Percentiles rank a stretch among this genome's conserved stretches.
These are phyloP conservation scores for Carlito syrichta DNA, from an alignment of 2,113 vertebrate genomes.

Conservation along the genomic window DNA sequence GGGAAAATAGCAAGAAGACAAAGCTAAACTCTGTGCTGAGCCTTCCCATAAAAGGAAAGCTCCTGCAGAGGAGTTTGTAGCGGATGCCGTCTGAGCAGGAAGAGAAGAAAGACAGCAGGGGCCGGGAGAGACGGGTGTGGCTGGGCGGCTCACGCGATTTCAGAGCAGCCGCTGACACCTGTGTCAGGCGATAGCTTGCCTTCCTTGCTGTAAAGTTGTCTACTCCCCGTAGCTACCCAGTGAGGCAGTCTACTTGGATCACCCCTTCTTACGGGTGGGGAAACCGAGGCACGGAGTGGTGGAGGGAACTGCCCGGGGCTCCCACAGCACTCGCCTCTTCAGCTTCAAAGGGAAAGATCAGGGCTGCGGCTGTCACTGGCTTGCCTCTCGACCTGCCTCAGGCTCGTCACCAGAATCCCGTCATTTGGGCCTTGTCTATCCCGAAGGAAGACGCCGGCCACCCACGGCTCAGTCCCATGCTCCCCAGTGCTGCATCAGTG, in stretches of 20 bases:
- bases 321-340: rapidly evolving
- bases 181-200: too few relatives aligned
- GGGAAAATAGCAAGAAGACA: too few relatives aligned
- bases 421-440: not conserved
- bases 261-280: not conserved
- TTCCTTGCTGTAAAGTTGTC: not conserved
- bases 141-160: not conserved
- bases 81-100: not conserved
- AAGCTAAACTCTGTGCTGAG: not conserved
- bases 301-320: not conserved
- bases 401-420: not conserved
- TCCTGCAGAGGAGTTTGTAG: not conserved
- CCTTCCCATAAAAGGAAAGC: not conserved
- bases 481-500: not conserved
- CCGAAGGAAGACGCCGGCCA: not conserved
- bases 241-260: too few relatives aligned
- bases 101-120: not conserved
- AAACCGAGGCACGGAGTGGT: not conserved
- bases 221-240: not conserved
- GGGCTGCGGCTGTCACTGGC: rapidly evolving
- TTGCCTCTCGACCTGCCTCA: not conserved
- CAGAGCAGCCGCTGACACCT: not conserved
- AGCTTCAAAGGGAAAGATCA: not conserved
- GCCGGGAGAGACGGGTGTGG: not conserved
- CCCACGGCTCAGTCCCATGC: not conserved